Conservation (phyloP, 2,888 invertebrate genomes). For the Epinotia ramella region DNA sequence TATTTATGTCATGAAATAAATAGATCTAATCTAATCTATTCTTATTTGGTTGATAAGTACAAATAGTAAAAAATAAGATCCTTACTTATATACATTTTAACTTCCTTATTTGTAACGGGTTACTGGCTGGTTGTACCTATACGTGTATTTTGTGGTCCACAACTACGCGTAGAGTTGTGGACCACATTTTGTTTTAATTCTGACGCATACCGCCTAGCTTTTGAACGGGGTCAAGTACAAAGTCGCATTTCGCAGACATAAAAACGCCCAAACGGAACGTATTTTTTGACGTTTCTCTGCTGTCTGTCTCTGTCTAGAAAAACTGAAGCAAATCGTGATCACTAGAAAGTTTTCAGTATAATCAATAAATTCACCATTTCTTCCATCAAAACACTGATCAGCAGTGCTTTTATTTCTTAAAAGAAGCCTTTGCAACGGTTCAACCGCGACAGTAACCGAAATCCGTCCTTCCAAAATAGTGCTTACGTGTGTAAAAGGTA, state of each 20-base stretch:
- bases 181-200: background rate
- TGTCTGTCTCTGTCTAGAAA: conserved; percentile 31
- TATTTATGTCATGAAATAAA: no score
- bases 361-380: conserved; percentile 32
- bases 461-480: conserved; percentile 34
- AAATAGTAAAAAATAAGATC: no score
- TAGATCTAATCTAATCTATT: no score
- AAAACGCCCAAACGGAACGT: conserved; percentile 42
- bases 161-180: no score
- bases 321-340: conserved; percentile 28
- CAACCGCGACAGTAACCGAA: conserved; percentile 4
- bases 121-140: no score
- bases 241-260: conserved; percentile 5
- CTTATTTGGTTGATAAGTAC: no score
- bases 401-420: conserved; percentile 3
- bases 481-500: conserved; percentile 43
- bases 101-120: no score
- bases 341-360: conserved; percentile 32
- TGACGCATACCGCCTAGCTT: background rate
- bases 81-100: no score
- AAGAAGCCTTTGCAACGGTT: conserved; percentile 9
- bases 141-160: no score
- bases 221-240: conserved; percentile 37
- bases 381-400: conserved; percentile 14
- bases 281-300: conserved; percentile 42